These are phyloP conservation scores for Zaprionus davidi DNA, from an alignment of 1,140 invertebrate species.

Conservation along the genomic window DNA sequence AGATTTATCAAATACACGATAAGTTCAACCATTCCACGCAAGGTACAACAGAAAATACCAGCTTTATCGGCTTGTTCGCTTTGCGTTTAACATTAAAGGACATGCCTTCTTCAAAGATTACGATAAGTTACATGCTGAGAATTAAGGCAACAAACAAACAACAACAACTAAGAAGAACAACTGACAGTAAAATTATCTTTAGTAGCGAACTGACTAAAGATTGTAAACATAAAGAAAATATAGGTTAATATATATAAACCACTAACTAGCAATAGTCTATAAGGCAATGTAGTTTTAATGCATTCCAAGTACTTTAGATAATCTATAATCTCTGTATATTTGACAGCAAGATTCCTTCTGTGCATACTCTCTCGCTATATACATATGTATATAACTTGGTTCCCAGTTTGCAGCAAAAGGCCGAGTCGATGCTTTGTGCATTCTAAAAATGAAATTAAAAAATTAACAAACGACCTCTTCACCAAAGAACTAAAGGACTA, in stretches of 20 bases:
- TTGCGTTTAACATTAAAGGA: conserved; percentile 5
- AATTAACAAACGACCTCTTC: conserved; percentile 11
- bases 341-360: conserved; percentile 20
- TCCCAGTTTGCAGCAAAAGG: neutral
- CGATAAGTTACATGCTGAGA: conserved; percentile 1
- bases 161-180: neutral
- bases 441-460: conserved; percentile 58
- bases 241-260: neutral
- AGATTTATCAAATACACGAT: conserved; percentile 2
- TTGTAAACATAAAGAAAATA: neutral
- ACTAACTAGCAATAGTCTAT: neutral
- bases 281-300: neutral
- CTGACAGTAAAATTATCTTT: neutral
- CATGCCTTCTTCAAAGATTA: neutral
- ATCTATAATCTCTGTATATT: neutral
- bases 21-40: neutral
- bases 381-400: neutral
- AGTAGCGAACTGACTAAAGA: neutral
- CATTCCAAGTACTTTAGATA: neutral
- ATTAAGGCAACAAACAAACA: neutral
- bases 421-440: conserved; percentile 60
- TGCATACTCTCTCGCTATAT: neutral
- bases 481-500: neutral
- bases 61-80: neutral
- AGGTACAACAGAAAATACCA: neutral